phyloP scores from a whole-genome alignment of 2,797 vertebrate genomes.

The Chromis chromis region DNA sequence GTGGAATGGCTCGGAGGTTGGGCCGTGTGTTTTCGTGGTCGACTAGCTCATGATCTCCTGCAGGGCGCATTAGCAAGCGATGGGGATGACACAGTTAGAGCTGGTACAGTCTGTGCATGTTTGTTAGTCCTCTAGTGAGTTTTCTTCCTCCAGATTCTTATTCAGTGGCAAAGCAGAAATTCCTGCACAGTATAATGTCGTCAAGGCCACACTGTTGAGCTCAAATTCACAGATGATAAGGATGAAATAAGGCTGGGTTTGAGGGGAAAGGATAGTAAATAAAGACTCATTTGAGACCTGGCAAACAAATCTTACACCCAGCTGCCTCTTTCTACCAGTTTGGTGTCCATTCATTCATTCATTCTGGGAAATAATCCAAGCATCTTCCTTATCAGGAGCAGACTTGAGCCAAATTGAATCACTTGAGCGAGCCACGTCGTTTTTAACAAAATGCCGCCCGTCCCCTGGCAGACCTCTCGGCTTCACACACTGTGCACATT shows the following conservation, averaged over 20 bases:
- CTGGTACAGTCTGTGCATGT: constrained; percentile 40
- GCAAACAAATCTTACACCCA: constrained; percentile 11
- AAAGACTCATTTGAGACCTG: constrained; percentile 17
- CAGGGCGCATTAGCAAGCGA: constrained; percentile 55
- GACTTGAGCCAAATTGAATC: constrained; percentile 61
- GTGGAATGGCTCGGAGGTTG: constrained; percentile 13
- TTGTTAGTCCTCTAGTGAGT: not conserved
- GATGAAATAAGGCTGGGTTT: not conserved
- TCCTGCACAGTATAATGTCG: not conserved
- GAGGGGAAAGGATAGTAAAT: not conserved
- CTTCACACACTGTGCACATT: constrained; percentile 25
- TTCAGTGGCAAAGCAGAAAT: not conserved
- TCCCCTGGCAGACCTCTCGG: constrained; percentile 44
- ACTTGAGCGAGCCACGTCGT: constrained; percentile 39
- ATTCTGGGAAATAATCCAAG: constrained; percentile 66
- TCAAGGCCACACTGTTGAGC: not conserved
- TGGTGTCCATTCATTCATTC: not conserved
- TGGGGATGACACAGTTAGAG: constrained; percentile 59
- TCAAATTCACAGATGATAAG: not conserved
- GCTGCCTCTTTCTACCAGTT: constrained; percentile 21
- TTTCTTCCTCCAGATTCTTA: not conserved
- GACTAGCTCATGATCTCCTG: constrained; percentile 52
- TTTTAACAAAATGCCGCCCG: constrained; percentile 29
- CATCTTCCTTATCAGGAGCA: constrained; percentile 52
- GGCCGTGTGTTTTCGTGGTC: constrained; percentile 52